Percentiles rank a stretch among this genome's conserved stretches.
phyloP scores from a whole-genome alignment of 2,888 invertebrate genomes.

The Dolichopus griseipennis region DNA sequence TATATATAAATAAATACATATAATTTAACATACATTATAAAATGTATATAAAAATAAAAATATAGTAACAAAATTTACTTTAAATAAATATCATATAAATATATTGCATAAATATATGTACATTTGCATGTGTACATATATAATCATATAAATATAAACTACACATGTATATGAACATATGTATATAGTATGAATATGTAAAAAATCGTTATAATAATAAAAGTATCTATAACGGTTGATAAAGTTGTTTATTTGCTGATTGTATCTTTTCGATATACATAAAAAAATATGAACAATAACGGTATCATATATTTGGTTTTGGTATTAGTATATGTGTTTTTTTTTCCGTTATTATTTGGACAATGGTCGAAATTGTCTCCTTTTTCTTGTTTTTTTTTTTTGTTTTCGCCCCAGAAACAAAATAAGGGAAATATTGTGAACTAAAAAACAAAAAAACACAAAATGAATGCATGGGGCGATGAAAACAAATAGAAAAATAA shows the following conservation, averaged over 20 bases:
- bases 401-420: background rate
- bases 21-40: no score
- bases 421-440: background rate
- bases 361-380: background rate
- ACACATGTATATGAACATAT: no score
- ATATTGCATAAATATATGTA: background rate
- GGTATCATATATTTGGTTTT: background rate
- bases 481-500: no score
- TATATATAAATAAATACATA: background rate
- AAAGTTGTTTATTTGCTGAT: conserved; percentile 11
- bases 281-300: conserved; percentile 1
- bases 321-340: background rate
- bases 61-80: no score
- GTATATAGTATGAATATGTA: no score
- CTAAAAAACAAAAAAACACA: background rate
- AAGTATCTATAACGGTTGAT: conserved; percentile 8
- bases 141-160: no score
- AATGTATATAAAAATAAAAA: no score
- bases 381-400: background rate
- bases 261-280: conserved; percentile 7
- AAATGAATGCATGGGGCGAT: background rate
- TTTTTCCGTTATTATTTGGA: background rate
- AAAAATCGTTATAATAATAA: background rate
- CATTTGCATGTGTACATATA: background rate
- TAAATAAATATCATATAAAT: no score